A percentile compares a stretch with the other conserved stretches of the same genome.
These are phyloP conservation scores for Axinella damicornis DNA, from an alignment of 37 sponge, comb jelly and placozoan species.

Conservation along the genomic window DNA sequence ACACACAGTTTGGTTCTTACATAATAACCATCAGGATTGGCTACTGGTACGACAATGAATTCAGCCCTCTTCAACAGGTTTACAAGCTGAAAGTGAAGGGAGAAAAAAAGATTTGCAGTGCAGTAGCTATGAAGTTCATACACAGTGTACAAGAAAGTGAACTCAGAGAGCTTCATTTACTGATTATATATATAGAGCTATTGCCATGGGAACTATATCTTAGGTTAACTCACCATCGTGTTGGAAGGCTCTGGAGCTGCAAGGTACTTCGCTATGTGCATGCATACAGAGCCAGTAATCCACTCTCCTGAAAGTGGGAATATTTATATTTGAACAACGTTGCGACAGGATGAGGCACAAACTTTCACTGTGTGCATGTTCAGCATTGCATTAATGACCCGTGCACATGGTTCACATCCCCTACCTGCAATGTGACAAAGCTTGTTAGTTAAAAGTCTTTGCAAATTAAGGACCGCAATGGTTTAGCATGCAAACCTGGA, in stretches of 20 bases:
- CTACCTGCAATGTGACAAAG: no score
- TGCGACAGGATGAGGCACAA: no score
- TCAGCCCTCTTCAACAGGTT: constrained; percentile 49
- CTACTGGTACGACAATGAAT: constrained; percentile 79
- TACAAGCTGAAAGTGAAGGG: constrained; percentile 25
- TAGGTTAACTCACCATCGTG: not conserved
- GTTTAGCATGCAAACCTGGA: no score
- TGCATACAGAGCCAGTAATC: constrained; percentile 75
- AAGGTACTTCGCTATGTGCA: constrained; percentile 43
- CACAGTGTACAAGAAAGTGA: not conserved
- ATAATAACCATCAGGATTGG: constrained; percentile 87
- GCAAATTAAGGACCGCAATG: no score
- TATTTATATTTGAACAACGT: no score
- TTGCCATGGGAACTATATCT: no score
- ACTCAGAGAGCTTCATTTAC: no score
- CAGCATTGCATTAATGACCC: no score
- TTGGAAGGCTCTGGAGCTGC: constrained; percentile 18
- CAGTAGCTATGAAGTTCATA: not conserved
- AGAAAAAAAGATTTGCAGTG: not conserved
- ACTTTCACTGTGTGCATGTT: no score
- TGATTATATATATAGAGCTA: no score
- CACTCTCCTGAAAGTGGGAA: constrained; percentile 60
- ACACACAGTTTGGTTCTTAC: constrained; percentile 52
- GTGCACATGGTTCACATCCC: no score
- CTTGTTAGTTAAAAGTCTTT: no score